Conservation (phyloP, 1,140 invertebrate species). For the Cyphomyrmex costatus region DNA sequence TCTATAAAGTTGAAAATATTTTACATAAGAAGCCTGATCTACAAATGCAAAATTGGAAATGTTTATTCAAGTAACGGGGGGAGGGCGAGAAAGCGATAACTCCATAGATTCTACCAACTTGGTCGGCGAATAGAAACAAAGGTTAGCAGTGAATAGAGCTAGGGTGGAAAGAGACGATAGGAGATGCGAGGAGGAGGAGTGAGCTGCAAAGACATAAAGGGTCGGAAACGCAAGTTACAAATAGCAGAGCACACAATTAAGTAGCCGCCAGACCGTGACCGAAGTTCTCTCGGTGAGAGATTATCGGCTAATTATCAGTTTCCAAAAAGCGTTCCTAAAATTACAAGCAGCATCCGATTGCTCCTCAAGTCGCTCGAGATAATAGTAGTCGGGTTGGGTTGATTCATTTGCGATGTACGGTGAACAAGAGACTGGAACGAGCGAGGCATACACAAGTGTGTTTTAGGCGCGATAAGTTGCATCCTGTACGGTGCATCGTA, state of each 20-base stretch:
- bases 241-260: slow-evolving; percentile 45
- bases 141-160: slow-evolving; percentile 23
- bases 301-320: slow-evolving; percentile 58
- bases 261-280: background rate
- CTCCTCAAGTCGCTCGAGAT: background rate
- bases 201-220: slow-evolving; percentile 8
- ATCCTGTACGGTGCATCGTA: slow-evolving; percentile 50
- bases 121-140: slow-evolving; percentile 40
- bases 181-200: background rate
- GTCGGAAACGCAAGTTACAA: slow-evolving; percentile 24
- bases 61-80: slow-evolving; percentile 56
- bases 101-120: slow-evolving; percentile 33
- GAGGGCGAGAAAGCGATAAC: slow-evolving; percentile 31
- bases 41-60: slow-evolving; percentile 48
- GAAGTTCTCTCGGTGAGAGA: slow-evolving; percentile 39
- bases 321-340: slow-evolving; percentile 41
- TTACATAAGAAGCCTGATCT: slow-evolving; percentile 32
- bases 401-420: background rate
- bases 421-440: slow-evolving; percentile 29
- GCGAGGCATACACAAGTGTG: slow-evolving; percentile 6
- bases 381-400: background rate
- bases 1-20: slow-evolving; percentile 30
- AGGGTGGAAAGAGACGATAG: background rate
- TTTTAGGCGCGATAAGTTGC: slow-evolving; percentile 52
- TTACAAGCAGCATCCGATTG: slow-evolving; percentile 38